phyloP scores from a whole-genome alignment of 1,140 invertebrate genomes.

The Diorhabda carinulata region DNA sequence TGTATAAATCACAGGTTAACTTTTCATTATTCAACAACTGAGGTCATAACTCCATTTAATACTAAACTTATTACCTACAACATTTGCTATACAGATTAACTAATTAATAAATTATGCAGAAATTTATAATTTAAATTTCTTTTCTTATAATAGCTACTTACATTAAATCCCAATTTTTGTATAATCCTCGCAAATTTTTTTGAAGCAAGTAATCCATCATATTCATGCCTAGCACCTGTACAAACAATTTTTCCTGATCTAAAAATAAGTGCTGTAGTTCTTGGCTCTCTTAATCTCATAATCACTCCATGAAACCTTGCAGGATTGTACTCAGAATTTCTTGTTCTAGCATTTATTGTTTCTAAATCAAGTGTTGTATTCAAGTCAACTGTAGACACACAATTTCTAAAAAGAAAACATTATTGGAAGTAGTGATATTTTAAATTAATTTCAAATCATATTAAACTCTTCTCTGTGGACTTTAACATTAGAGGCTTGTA shows the following conservation, averaged over 20 bases:
- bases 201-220: conserved; percentile 86
- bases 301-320: conserved; percentile 96
- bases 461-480: too few species aligned
- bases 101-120: too few species aligned
- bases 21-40: too few species aligned
- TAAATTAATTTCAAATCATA: too few species aligned
- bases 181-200: conserved; percentile 98
- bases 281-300: conserved; percentile 94
- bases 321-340: conserved; percentile 99
- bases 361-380: conserved; percentile 82
- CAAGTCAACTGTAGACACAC: conserved; percentile 92
- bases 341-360: conserved; percentile 90
- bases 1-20: too few species aligned
- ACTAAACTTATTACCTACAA: too few species aligned
- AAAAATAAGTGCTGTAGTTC: conserved; percentile 96
- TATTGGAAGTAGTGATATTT: too few species aligned
- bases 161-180: conserved; percentile 95
- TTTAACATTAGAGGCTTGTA: too few species aligned
- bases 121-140: too few species aligned
- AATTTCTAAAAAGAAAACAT: conserved; percentile 62
- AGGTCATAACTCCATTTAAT: too few species aligned
- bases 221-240: conserved; percentile 95
- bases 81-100: too few species aligned
- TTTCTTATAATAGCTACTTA: conserved; percentile 50
- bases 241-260: conserved; percentile 98